Evolutionary conservation across 2,113 vertebrate genomes (phyloP).

Genomic region (Sylvietta virens): DNA sequence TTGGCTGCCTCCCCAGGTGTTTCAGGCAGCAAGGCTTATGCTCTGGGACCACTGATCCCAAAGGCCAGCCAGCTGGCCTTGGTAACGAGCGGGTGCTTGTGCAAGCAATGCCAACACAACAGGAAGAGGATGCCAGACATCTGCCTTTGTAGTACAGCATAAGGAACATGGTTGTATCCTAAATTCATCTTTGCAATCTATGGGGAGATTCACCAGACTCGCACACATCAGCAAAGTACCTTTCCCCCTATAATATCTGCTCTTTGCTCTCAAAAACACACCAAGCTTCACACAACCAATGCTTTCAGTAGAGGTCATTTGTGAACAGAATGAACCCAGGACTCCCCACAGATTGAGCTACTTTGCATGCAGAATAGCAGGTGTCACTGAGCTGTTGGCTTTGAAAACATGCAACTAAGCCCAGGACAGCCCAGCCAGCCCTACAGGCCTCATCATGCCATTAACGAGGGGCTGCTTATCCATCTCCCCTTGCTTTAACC

Average conservation of each 20-base stretch:
- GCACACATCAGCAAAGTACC: neutral
- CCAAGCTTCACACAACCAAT: neutral
- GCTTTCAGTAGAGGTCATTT: neutral
- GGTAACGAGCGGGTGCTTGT: neutral
- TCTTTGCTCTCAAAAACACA: neutral
- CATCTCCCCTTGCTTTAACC: neutral
- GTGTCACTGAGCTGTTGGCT: neutral
- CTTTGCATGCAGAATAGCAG: neutral
- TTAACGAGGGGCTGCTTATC: neutral
- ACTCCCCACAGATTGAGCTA: neutral
- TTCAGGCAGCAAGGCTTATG: neutral
- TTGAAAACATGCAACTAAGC: neutral
- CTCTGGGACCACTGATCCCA: neutral
- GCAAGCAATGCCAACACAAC: neutral
- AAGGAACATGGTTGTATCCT: neutral
- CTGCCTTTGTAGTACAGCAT: neutral
- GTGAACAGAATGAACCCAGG: neutral
- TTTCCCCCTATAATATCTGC: too few relatives aligned
- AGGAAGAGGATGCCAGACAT: neutral
- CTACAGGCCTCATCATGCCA: neutral
- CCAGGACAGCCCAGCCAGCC: neutral
- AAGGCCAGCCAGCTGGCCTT: neutral
- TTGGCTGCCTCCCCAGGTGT: neutral
- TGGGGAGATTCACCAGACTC: neutral
- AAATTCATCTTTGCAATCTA: neutral